Evolutionary conservation across 23 tunicate species (phyloP), one percentile per base, ranked within the genome.

Genomic region (Ascidia mentula): DNA sequence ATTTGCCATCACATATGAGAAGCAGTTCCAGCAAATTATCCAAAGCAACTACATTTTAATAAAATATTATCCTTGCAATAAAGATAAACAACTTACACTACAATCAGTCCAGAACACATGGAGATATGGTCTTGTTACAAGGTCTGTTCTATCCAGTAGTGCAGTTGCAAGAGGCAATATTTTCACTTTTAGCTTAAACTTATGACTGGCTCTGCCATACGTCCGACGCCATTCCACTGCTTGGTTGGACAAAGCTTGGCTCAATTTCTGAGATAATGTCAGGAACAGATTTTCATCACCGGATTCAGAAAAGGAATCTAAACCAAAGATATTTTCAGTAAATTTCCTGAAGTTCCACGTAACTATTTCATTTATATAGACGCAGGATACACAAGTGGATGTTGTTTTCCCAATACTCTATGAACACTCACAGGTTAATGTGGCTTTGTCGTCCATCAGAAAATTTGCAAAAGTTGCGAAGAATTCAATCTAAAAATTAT

Each of bases 51-150:
- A 42, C 53, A 42, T 15, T 42, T 42, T 42, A 42, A 9, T 42
- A 9, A 42, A 9, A 9, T 42, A 15, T 15, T 9, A 15, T 9
- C 53, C 15, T 53, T 53, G 7, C 24, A 9, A 6, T 53, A 6
- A 42, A 42, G 53, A 42, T 42, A 42, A 42, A 42, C 15, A n/a
- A 79, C 98, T 84, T 76, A 93, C 98, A 80, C 45, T 93, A 71
- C 98, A 93, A 59, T 93, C 98, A 22, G 87, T 86, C 93, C 93
- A 93, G 45, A 93, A 93, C 12, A 93, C 76, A 80, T 93, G 98
- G 38, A 84, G 88, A 72, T 93, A 93, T 13, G 98, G 98, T 34
- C 88, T 74, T 33, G 98, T 93, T 17, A 93, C 88, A 6, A 93
- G 82, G 76, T 93, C 98, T 28, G 76, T 88, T 77, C 89, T 77